Conservation (phyloP, 2,888 invertebrate species). For the Drosophila anceps region DNA sequence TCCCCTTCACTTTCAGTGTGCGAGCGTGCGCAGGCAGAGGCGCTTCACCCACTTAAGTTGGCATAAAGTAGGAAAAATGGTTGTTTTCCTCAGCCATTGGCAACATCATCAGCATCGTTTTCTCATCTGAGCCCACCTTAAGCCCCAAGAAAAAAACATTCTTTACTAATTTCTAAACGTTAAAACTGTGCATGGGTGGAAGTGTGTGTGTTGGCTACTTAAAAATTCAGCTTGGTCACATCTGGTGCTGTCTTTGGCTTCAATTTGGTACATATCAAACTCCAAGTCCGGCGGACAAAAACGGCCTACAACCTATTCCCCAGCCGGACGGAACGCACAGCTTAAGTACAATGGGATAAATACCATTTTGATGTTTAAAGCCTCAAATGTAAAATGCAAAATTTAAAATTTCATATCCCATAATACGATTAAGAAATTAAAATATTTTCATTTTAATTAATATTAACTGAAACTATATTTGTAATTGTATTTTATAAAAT, state of each 20-base stretch:
- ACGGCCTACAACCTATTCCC: conserved; percentile 8
- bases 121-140: conserved; percentile 49
- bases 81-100: conserved; percentile 63
- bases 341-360: conserved; percentile 23
- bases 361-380: not conserved
- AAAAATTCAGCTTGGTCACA: conserved; percentile 68
- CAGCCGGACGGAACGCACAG: conserved; percentile 12
- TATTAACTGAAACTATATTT: too few species aligned
- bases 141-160: conserved; percentile 39
- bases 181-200: not conserved
- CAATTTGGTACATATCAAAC: conserved; percentile 27
- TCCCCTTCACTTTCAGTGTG: conserved; percentile 8
- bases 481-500: too few species aligned
- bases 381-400: too few species aligned
- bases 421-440: too few species aligned
- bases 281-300: conserved; percentile 17
- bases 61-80: conserved; percentile 74
- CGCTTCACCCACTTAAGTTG: conserved; percentile 76
- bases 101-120: conserved; percentile 62
- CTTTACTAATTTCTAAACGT: conserved; percentile 63
- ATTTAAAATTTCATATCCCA: too few species aligned
- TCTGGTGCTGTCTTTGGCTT: conserved; percentile 59
- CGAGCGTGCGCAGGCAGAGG: conserved; percentile 45
- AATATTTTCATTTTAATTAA: too few species aligned
- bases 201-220: conserved; percentile 47